These are phyloP conservation scores for Spongilla lacustris DNA, from an alignment of 37 sponge, comb jelly and placozoan species.

Conservation along the genomic window DNA sequence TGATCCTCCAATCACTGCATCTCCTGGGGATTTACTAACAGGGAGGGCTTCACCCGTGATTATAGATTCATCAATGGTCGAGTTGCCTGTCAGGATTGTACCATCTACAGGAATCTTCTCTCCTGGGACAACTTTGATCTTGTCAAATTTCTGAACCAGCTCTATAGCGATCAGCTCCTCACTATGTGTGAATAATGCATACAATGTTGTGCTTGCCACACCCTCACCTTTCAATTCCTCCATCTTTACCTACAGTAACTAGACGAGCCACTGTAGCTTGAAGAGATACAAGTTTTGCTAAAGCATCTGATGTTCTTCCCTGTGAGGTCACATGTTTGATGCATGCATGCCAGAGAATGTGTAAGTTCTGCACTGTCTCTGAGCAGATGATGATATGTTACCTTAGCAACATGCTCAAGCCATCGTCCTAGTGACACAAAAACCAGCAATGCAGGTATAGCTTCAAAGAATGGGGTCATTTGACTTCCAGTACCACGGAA, in stretches of 20 bases:
- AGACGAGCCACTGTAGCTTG: conserved; percentile 92
- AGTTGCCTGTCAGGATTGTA: conserved; percentile 62
- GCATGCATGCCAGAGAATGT: no score
- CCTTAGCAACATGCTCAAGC: conserved; percentile 97
- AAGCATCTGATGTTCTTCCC: conserved; percentile 96
- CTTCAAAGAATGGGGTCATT: conserved; percentile 87
- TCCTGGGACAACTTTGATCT: conserved; percentile 86
- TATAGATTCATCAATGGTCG: conserved; percentile 80
- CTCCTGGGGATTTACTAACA: conserved; percentile 71
- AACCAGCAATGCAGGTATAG: conserved; percentile 87
- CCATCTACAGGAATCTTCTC: conserved; percentile 91
- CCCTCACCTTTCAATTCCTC: background rate
- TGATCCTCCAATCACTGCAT: conserved; percentile 92
- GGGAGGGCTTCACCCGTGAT: conserved; percentile 93
- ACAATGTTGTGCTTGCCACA: no score
- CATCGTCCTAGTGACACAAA: conserved; percentile 93
- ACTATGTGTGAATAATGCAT: conserved; percentile 7
- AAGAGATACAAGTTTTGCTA: conserved; percentile 92
- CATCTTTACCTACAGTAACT: conserved; percentile 40
- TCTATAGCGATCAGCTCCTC: conserved; percentile 90
- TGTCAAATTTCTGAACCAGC: conserved; percentile 89
- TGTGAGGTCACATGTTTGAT: conserved; percentile 1
- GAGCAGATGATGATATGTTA: background rate
- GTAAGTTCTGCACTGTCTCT: no score
- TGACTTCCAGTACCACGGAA: background rate